Evolutionary conservation across 1,140 invertebrate genomes (phyloP).

Genomic region (Caerostris darwini): DNA sequence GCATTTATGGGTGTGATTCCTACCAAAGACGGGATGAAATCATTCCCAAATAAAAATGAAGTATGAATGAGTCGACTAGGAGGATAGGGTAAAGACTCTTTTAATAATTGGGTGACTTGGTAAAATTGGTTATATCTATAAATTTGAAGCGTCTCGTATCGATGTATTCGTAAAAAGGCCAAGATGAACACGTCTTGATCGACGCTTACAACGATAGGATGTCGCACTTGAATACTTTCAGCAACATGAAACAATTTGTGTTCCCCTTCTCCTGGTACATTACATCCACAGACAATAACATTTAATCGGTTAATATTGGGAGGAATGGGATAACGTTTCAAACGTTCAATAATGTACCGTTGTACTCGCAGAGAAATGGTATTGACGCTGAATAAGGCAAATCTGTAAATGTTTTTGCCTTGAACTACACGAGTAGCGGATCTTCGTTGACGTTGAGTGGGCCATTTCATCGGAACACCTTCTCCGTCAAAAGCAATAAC

Average conservation of each 20-base stretch:
- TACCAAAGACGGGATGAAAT: neutral
- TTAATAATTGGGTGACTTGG: neutral
- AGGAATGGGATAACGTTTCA: neutral
- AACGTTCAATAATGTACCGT: neutral
- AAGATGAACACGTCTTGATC: conserved; percentile 55
- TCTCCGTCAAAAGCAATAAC: conserved; percentile 26
- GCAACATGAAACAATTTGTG: conserved; percentile 43
- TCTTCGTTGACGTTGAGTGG: conserved; percentile 29
- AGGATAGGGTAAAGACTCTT: neutral
- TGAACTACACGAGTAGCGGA: neutral
- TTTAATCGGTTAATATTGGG: neutral
- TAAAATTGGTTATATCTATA: neutral
- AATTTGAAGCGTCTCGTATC: conserved; percentile 44
- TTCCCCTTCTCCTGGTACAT: conserved; percentile 38
- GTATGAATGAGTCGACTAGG: neutral
- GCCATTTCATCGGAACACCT: conserved; percentile 35
- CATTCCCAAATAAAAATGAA: conserved; percentile 39
- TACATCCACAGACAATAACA: neutral
- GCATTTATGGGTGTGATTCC: neutral
- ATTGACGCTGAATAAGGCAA: conserved; percentile 21
- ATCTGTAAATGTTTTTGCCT: neutral
- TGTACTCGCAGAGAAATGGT: conserved; percentile 10
- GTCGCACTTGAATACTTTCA: neutral
- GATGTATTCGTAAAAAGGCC: neutral
- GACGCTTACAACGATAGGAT: neutral